Conservation (phyloP, 2,113 vertebrate species). For the Pachyramphus minor region DNA sequence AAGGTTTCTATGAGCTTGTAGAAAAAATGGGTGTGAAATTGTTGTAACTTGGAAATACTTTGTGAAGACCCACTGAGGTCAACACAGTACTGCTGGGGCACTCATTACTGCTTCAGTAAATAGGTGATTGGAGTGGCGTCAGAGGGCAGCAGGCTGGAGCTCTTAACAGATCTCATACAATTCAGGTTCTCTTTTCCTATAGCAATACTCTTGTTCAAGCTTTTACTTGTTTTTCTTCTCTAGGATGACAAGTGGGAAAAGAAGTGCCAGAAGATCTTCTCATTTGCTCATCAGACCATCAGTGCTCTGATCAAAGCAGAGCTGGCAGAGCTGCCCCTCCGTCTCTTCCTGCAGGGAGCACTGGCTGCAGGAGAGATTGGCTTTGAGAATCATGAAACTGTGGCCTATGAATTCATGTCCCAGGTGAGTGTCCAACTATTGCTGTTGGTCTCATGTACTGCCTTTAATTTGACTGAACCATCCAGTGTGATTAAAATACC, state of each 20-base stretch:
- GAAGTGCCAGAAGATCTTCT: constrained; percentile 99
- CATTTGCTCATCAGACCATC: constrained; percentile 97
- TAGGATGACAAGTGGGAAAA: constrained; percentile 99
- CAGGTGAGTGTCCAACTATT: constrained; percentile 74
- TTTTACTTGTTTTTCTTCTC: not conserved
- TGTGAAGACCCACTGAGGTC: not conserved
- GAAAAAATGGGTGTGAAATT: not conserved
- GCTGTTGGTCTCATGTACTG: not conserved
- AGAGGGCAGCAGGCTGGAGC: not conserved
- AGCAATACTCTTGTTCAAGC: not conserved
- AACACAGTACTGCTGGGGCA: not conserved
- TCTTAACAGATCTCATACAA: not conserved
- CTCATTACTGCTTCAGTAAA: not conserved
- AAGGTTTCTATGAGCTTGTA: not conserved
- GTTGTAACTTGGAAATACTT: not conserved
- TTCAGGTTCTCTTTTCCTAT: not conserved
- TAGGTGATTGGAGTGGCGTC: not conserved
- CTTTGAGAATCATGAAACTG: constrained; percentile 98
- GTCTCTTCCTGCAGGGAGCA: constrained; percentile 96
- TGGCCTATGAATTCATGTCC: constrained; percentile 99
- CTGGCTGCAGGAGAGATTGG: constrained; percentile 95
- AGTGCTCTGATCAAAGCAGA: constrained; percentile 97
- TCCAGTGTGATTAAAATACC: not conserved
- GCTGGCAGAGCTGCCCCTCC: constrained; percentile 90
- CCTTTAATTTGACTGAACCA: not conserved